phyloP scores from a whole-genome alignment of 2,888 invertebrate genomes.

The Junonia oenone region DNA sequence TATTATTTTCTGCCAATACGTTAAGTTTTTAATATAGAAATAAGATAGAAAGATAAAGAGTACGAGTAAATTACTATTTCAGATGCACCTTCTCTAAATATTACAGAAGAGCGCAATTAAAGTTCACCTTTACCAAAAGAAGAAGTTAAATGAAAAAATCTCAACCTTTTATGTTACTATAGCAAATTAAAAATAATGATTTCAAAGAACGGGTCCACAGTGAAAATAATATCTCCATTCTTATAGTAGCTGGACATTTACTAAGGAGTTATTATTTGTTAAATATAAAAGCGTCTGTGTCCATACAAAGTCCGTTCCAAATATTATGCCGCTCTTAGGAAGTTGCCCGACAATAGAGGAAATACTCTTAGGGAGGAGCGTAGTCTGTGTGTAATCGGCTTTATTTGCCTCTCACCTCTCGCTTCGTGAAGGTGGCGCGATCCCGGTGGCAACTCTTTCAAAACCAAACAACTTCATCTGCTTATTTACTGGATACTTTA shows the following conservation, averaged over 20 bases:
- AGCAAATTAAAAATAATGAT: slow-evolving; percentile 25
- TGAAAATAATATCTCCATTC: slow-evolving; percentile 24
- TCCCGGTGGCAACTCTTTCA: slow-evolving; percentile 31
- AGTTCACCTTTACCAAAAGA: slow-evolving; percentile 12
- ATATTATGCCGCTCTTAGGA: slow-evolving; percentile 40
- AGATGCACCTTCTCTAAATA: slow-evolving; percentile 7
- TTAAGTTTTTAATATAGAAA: no score
- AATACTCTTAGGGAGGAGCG: slow-evolving; percentile 46
- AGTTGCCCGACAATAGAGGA: slow-evolving; percentile 44
- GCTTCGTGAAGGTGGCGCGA: slow-evolving; percentile 36
- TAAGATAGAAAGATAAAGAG: neutral
- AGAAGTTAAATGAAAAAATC: slow-evolving; percentile 22
- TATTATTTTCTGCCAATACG: no score
- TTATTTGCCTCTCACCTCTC: slow-evolving; percentile 45
- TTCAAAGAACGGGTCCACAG: slow-evolving; percentile 17
- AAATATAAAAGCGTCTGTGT: slow-evolving; percentile 31
- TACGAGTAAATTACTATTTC: slow-evolving; percentile 3
- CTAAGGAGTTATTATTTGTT: slow-evolving; percentile 27
- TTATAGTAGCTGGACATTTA: slow-evolving; percentile 23
- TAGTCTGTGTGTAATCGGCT: slow-evolving; percentile 65
- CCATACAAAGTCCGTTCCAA: slow-evolving; percentile 30
- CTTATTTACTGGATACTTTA: slow-evolving; percentile 10
- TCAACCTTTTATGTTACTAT: slow-evolving; percentile 18
- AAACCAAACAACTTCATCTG: slow-evolving; percentile 28
- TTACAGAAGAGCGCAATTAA: slow-evolving; percentile 20